These are phyloP conservation scores for Rhagoletis zephyria DNA, from an alignment of 1,140 invertebrate genomes.

Conservation along the genomic window DNA sequence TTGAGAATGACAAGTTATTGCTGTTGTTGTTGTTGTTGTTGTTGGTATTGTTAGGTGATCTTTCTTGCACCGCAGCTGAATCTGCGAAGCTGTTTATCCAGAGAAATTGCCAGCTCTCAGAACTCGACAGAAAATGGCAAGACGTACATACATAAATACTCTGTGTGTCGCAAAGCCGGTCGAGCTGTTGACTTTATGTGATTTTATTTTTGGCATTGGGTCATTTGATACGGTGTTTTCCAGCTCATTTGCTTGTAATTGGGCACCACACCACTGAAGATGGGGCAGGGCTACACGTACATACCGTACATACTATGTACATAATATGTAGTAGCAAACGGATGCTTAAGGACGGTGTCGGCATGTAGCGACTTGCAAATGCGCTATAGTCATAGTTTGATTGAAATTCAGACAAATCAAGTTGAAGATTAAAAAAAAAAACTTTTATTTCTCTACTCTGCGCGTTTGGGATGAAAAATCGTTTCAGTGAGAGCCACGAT, in stretches of 20 bases:
- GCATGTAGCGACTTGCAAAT: not conserved
- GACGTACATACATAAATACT: too few species aligned
- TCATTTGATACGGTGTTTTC: constrained; percentile 58
- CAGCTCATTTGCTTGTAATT: constrained; percentile 58
- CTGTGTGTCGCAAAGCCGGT: not conserved
- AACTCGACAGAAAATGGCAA: not conserved
- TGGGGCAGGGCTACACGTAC: not conserved
- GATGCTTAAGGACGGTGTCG: not conserved
- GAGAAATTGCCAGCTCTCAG: constrained; percentile 6
- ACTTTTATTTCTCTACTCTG: too few species aligned
- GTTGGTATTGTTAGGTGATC: constrained; percentile 17
- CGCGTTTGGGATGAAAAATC: too few species aligned
- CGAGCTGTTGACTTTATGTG: constrained; percentile 31
- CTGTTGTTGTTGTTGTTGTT: not conserved
- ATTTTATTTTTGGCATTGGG: constrained; percentile 49
- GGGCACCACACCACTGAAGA: constrained; percentile 53
- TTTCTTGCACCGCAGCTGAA: constrained; percentile 26
- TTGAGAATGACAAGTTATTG: constrained; percentile 23
- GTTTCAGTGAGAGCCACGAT: too few species aligned
- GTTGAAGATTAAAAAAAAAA: too few species aligned
- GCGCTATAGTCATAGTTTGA: not conserved
- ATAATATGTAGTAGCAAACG: too few species aligned
- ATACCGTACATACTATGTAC: not conserved
- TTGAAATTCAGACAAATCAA: not conserved
- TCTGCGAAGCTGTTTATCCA: constrained; percentile 36